Percentiles rank a stretch among this genome's conserved stretches.
Conservation (phyloP, 2,113 vertebrate species). For the Aphyosemion australe region DNA sequence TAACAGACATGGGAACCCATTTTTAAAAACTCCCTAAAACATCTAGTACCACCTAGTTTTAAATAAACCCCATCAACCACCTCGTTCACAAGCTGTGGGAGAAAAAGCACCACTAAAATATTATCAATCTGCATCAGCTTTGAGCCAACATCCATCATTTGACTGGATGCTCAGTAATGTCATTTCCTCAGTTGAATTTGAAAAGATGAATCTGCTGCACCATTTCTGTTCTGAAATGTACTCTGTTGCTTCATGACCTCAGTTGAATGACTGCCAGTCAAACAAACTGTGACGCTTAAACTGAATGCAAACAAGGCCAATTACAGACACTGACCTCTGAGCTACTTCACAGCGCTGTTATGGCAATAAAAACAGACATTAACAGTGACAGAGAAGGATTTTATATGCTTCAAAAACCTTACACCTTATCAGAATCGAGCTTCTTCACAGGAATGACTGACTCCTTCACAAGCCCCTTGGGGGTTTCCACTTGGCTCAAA, state of each 20-base stretch:
- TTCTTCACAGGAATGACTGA: conserved; percentile 14
- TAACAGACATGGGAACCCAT: too few species aligned
- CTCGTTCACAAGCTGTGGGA: too few species aligned
- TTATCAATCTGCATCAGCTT: too few species aligned
- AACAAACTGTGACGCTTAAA: not conserved
- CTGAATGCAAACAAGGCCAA: conserved; percentile 7
- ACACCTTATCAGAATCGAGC: conserved; percentile 23
- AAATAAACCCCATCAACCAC: too few species aligned
- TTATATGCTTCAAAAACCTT: not conserved
- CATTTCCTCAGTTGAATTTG: too few species aligned
- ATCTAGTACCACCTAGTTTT: too few species aligned
- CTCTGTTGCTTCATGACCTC: not conserved
- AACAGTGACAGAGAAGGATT: not conserved
- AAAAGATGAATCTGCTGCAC: too few species aligned
- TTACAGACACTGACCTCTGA: conserved; percentile 20
- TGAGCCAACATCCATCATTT: too few species aligned
- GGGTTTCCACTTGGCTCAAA: conserved; percentile 14
- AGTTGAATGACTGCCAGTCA: conserved; percentile 9
- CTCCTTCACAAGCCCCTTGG: conserved; percentile 8
- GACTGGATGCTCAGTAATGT: too few species aligned
- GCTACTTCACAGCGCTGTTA: conserved; percentile 5
- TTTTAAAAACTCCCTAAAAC: too few species aligned
- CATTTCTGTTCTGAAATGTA: not conserved
- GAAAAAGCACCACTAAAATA: too few species aligned
- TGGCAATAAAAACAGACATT: not conserved